Evolutionary conservation across 2,888 invertebrate genomes (phyloP), one percentile per base, ranked within the genome.

Genomic region (Epirrhoe tristata): DNA sequence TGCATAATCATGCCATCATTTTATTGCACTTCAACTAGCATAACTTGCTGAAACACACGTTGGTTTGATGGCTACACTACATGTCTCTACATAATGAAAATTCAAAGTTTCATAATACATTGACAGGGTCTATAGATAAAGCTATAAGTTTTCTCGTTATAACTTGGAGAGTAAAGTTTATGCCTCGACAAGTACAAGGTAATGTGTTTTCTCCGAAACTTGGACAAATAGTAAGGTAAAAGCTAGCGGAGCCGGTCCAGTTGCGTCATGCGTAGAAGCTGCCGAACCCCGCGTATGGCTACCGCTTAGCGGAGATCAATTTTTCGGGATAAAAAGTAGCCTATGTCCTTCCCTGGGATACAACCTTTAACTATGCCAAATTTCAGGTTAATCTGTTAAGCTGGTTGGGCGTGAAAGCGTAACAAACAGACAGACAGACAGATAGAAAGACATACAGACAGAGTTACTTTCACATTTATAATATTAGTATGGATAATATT

Each of bases 161-260:
- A 43, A 34, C 39, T 58, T 34, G 52, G 53, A 43, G 12, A 39
- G 62, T 50, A 62, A 58, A 10, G 6, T 39, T 43, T 6, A 39
- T 2, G 58, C 51, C 46, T 48, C 32, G 56, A 46, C 63, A 56
- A 51, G 43, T 56, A 34, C 36, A 59, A 56, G 63, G 17, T 32
- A 43, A 52, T 64, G 64, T 55, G 34, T 67, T 67, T 67, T 67
- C 67, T 70, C 51, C 64, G 66, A 61, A 66, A 64, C 66, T 57
- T 69, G 59, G 32, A 59, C 58, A 59, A 63, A 63, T 36, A 63
- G 52, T 32, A 34, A 58, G 57, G 66, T 70, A 70, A 66, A 62
- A 64, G 63, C 66, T 50, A 17, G 63, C 52, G 54, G 60, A 65
- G 70, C 66, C 68, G 50, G 70, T 58, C 65, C 65, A 62, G 67